Percentiles rank a stretch among this genome's conserved stretches.
These are phyloP conservation scores for Trochalopteron elliotii DNA, from an alignment of 2,113 vertebrate genomes.

Conservation along the genomic window DNA sequence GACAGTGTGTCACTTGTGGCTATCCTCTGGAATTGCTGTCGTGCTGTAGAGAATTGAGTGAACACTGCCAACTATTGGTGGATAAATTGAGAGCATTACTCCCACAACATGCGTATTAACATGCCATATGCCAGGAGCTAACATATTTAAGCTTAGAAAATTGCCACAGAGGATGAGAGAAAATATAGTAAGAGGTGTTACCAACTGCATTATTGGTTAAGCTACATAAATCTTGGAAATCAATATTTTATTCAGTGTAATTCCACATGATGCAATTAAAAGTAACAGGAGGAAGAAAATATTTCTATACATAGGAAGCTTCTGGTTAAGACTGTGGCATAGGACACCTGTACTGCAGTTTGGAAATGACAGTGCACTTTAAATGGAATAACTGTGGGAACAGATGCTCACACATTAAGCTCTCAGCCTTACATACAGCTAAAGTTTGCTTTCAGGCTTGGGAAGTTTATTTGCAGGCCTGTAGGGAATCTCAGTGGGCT, in stretches of 20 bases:
- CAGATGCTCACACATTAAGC: slow-evolving; percentile 6
- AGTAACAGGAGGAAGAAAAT: neutral
- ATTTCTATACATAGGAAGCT: neutral
- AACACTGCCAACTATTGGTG: neutral
- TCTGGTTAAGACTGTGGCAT: neutral
- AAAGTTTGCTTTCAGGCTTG: neutral
- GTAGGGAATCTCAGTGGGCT: neutral
- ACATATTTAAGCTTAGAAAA: neutral
- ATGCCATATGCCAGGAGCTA: neutral
- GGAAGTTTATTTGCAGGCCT: neutral
- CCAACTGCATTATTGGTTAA: neutral
- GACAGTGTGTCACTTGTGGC: neutral
- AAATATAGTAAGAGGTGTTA: neutral
- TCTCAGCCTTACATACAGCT: neutral
- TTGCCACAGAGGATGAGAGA: neutral
- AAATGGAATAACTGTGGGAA: neutral
- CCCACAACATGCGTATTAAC: neutral
- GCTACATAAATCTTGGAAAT: neutral
- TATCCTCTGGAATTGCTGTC: neutral
- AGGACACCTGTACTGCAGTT: neutral
- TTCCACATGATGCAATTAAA: neutral
- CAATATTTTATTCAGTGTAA: neutral
- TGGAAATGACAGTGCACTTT: neutral
- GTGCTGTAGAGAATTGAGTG: neutral
- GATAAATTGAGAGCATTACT: neutral